A percentile compares a stretch with the other conserved stretches of the same genome.
These are phyloP conservation scores for Perca schrenkii DNA, from an alignment of 2,113 vertebrate species.

Conservation along the genomic window DNA sequence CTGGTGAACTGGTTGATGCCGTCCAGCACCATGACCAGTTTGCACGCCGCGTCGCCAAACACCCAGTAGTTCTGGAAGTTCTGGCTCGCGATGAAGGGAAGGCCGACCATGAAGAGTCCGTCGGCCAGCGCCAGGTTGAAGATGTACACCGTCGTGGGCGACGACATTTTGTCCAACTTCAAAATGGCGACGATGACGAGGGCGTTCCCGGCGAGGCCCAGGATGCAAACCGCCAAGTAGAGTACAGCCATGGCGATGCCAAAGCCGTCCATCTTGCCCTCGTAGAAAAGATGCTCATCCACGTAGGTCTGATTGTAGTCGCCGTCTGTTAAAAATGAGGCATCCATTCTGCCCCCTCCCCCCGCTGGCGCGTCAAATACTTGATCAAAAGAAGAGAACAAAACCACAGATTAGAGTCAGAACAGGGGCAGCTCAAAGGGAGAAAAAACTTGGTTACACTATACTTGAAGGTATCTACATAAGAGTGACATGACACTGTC, in stretches of 20 bases:
- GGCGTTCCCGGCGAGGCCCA: constrained; percentile 81
- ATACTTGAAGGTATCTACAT: no score
- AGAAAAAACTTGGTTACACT: no score
- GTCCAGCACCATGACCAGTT: constrained; percentile 84
- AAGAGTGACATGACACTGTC: no score
- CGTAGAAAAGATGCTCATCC: constrained; percentile 39
- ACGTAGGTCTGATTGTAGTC: constrained; percentile 54
- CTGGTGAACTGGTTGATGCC: constrained; percentile 88
- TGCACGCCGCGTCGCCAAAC: constrained; percentile 81
- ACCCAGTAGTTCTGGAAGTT: constrained; percentile 81
- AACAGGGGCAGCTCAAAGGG: background rate
- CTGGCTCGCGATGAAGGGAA: constrained; percentile 84
- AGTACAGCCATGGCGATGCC: constrained; percentile 74
- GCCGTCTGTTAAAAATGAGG: background rate
- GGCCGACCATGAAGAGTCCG: constrained; percentile 85
- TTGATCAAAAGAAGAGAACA: background rate
- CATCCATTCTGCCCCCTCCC: constrained; percentile 53
- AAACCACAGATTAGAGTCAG: background rate
- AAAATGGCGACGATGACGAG: constrained; percentile 80
- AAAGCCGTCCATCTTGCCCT: constrained; percentile 44
- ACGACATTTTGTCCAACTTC: constrained; percentile 82
- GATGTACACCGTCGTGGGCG: constrained; percentile 85
- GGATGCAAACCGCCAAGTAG: constrained; percentile 80
- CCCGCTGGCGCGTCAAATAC: background rate
- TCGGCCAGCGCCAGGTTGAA: constrained; percentile 86